Evolutionary conservation across 2,888 invertebrate genomes (phyloP), one percentile per base, ranked within the genome.

Genomic region (Druceiella hillmani): DNA sequence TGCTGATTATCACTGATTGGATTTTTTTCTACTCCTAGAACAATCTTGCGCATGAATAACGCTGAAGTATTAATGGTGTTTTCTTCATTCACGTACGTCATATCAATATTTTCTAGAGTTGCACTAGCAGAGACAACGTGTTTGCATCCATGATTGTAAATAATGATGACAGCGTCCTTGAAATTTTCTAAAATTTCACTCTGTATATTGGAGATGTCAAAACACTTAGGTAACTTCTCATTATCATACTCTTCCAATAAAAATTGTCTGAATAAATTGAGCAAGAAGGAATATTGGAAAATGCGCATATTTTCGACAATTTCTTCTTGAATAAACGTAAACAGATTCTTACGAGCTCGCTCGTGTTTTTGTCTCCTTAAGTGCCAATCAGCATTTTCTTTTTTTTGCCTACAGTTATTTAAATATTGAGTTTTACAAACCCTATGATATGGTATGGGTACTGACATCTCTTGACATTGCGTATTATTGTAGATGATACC

Each of bases 221-320:
- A 44, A 45, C 43, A 45, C 32, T 44, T 40, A 17, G 40, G 40
- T 43, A 45, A 43, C 38, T 45, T 33, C 17, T 43, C 22, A 30
- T 25, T 31, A 45, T 43, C 34, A 38, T 43, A 45, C 28, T 45
- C 40, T 43, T 43, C 43, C 38, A 43, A 35, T 43, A 43, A 34
- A 32, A 45, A 43, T 29, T 43, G 43, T 36, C 43, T 36, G 33
- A 43, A 43, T 45, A 45, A 45, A 33, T 45, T 40, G 33, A 25
- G 27, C 29, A 43, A 33, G 33, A 45, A 41, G 25, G 38, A 22
- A 41, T 38, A 43, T 44, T 41, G 43, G 38, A 38, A 42, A 37
- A 46, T 46, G 39, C 34, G 44, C 44, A 41, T 44, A 36, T 46
- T 46, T 42, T 44, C 41, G 31, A 44, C 44, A 44, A n/a, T n/a